Percentiles rank a stretch among this genome's conserved stretches.
Evolutionary conservation across 2,113 vertebrate species (phyloP).

Genomic region (Eonycteris spelaea): DNA sequence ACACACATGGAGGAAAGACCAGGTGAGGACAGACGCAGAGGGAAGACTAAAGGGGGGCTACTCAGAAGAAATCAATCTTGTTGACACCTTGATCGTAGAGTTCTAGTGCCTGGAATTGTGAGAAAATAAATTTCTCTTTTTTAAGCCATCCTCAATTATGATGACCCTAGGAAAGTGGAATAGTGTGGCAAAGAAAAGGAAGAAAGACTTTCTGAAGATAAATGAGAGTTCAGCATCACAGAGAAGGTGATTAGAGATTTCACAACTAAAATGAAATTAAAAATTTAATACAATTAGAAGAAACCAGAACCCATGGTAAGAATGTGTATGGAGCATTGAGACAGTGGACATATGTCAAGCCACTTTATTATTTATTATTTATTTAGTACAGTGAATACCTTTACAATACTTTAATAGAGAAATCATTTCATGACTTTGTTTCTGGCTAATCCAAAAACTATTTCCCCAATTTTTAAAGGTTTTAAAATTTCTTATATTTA

Average conservation of each 20-base stretch:
- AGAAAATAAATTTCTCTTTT: neutral
- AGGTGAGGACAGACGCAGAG: neutral
- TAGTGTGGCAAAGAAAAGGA: neutral
- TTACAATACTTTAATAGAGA: neutral
- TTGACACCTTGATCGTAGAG: neutral
- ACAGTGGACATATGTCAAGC: neutral
- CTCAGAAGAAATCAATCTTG: neutral
- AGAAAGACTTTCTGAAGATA: neutral
- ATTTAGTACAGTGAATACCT: neutral
- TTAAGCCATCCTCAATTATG: neutral
- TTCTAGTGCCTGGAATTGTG: neutral
- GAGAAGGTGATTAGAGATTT: neutral
- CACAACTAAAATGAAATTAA: neutral
- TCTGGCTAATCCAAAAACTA: neutral
- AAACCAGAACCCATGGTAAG: neutral
- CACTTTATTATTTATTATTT: neutral
- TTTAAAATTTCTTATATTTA: neutral
- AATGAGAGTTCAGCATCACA: neutral
- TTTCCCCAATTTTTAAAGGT: neutral
- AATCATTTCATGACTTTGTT: neutral
- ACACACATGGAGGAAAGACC: neutral
- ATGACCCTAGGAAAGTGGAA: neutral
- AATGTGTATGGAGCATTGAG: neutral
- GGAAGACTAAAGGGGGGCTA: neutral
- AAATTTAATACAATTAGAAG: neutral